Percentiles rank a stretch among this genome's conserved stretches.
Evolutionary conservation across 2,888 invertebrate genomes (phyloP).

Genomic region (Protophormia terraenovae): DNA sequence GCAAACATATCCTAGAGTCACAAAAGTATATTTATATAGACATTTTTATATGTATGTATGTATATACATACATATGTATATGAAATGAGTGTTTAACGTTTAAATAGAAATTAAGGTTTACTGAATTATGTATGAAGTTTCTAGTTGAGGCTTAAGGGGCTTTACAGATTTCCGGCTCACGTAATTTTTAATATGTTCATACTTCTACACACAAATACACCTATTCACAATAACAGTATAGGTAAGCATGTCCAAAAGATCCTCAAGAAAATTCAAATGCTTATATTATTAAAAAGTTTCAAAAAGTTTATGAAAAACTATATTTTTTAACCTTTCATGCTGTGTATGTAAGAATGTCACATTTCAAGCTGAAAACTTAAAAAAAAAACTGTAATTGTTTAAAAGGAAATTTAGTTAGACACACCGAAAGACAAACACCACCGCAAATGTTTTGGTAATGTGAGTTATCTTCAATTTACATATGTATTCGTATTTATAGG

Average conservation of each 20-base stretch:
- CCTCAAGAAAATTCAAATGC: background rate
- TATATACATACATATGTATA: background rate
- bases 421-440: slow-evolving; percentile 13
- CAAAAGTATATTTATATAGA: no score
- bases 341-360: background rate
- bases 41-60: no score
- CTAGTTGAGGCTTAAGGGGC: background rate
- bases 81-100: slow-evolving; percentile 31
- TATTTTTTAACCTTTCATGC: background rate
- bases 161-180: slow-evolving; percentile 27
- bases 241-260: background rate
- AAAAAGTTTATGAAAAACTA: background rate
- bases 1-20: slow-evolving; percentile 32
- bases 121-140: slow-evolving; percentile 43
- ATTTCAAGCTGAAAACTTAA: background rate
- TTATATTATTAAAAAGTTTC: slow-evolving; percentile 3
- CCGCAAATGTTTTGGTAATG: slow-evolving; percentile 16
- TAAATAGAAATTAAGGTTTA: slow-evolving; percentile 56
- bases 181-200: background rate
- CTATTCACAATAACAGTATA: background rate
- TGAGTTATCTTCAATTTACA: background rate
- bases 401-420: slow-evolving; percentile 33
- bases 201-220: background rate
- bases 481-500: background rate
- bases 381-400: slow-evolving; percentile 40